Base-by-base conservation (phyloP, 2,113 vertebrate genomes). In the Telmatochromis sp. region DNA sequence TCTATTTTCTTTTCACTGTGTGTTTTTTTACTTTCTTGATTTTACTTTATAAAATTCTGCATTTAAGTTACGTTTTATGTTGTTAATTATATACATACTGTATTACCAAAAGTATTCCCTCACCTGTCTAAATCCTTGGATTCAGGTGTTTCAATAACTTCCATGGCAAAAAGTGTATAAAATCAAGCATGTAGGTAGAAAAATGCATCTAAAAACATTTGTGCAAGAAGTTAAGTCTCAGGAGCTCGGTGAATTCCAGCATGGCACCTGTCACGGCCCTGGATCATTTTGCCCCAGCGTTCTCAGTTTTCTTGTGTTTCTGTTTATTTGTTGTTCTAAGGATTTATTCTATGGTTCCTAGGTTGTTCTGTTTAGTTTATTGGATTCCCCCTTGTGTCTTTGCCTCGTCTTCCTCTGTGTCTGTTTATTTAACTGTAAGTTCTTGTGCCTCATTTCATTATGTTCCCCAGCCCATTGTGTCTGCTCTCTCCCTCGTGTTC, bases 181-280 rank as follows among this genome's bases (percentile, higher is more conserved):
- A 26, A 26, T 57, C 23, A 26, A 8, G 54, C 54, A 57, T n/a
- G n/a, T n/a, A n/a, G 13, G 55, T 14, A 28, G 23, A 26, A 57
- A 57, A 28, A 28, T 57, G 2, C 7, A 28, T 57, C 13, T 28
- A 28, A 57, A 57, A 57, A 15, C 23, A 57, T 57, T 57, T 28
- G 13, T 57, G 2, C 23, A 57, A 57, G 23, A 57, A 57, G 23
- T 28, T 57, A 57, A 28, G 23, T 57, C 1, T 28, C 23, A 28
- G 54, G 23, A 26, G 21, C 7, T 57, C 12, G 2, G 23, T 26
- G 54, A 57, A 26, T 26, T 57, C 21, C 21, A 55, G 21, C 2
- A 3, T 23, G 53, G 21, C 6, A 26, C 21, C 21, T 54, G n/a
- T 54, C 0, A 13, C 6, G 1, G 6, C 1, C 21, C 53, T 13